Evolutionary conservation across 2,888 invertebrate genomes (phyloP).

Genomic region (Aleiodes leptofemur): DNA sequence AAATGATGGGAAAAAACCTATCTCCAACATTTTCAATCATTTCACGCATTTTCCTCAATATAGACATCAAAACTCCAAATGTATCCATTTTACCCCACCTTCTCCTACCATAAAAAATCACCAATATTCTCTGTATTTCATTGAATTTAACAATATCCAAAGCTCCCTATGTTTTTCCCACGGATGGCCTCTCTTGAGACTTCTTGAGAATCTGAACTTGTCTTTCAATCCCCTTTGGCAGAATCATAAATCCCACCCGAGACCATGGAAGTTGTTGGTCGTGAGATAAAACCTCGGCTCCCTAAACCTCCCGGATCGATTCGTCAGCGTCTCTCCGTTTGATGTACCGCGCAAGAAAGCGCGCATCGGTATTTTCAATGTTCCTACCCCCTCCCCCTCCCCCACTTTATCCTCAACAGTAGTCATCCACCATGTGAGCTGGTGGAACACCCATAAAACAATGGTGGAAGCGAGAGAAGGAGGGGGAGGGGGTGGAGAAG

Average conservation of each 20-base stretch:
- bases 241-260: slow-evolving; percentile 43
- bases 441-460: slow-evolving; percentile 42
- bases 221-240: slow-evolving; percentile 27
- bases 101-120: neutral
- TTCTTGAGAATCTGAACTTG: slow-evolving; percentile 42
- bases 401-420: neutral
- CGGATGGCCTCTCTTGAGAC: slow-evolving; percentile 37
- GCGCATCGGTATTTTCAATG: slow-evolving; percentile 57
- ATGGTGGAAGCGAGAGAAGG: neutral
- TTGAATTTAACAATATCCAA: slow-evolving; percentile 9
- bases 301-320: slow-evolving; percentile 57
- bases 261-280: slow-evolving; percentile 29
- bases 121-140: neutral
- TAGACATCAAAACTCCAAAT: too few species aligned
- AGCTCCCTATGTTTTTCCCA: slow-evolving; percentile 37
- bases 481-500: neutral
- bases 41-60: too few species aligned
- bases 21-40: too few species aligned
- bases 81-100: too few species aligned
- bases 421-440: neutral
- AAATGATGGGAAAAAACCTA: too few species aligned
- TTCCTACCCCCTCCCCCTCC: neutral
- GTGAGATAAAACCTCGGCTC: slow-evolving; percentile 48
- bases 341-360: slow-evolving; percentile 58
- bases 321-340: slow-evolving; percentile 54